Evolutionary conservation across 2,888 invertebrate genomes (phyloP), one percentile per base, ranked within the genome.

Genomic region (Fissipunctia ypsillon): DNA sequence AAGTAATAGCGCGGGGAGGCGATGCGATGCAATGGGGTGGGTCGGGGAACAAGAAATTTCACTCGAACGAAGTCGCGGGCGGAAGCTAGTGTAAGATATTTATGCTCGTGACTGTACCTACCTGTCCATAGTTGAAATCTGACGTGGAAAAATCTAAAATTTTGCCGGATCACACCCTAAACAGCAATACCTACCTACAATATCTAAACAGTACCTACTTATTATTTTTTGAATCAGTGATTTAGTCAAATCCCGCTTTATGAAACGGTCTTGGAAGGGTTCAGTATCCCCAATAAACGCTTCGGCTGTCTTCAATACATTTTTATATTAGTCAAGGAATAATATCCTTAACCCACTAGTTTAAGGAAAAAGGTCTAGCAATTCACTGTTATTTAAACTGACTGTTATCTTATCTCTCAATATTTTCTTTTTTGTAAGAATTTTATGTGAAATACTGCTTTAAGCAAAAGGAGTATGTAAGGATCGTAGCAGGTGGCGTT

Each of bases 301-400:
- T 78, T 66, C 66, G 75, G 59, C 56, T 64, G 78, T 72, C 76
- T 81, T 67, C 81, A 76, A 73, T 84, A 81, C 78, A 84, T 75
- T 82, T 84, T 79, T 81, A 69, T 84, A 78, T 79, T 70, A 81
- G 64, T 65, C 66, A 71, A 72, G 73, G 65, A 75, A 84, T 83
- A 81, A 79, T 82, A 79, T 67, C 73, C 74, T 50, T 66, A 60
- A 70, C 67, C 71, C 70, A 54, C 59, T 83, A 61, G 67, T 77
- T 73, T 68, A 56, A 73, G 69, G 14, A n/a, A 70, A 83, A 83
- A 65, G 73, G 69, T 65, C 64, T 52, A 38, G 35, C 69, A 60
- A 74, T 80, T 77, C 77, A 73, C 48, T 73, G 61, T 79, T 78
- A 75, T 78, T 78, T 82, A 67, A 74, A 78, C 71, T 69, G 68